Percentiles rank a stretch among this genome's conserved stretches.
Conservation (phyloP, 1,140 invertebrate genomes). For the Cherax destructor region DNA sequence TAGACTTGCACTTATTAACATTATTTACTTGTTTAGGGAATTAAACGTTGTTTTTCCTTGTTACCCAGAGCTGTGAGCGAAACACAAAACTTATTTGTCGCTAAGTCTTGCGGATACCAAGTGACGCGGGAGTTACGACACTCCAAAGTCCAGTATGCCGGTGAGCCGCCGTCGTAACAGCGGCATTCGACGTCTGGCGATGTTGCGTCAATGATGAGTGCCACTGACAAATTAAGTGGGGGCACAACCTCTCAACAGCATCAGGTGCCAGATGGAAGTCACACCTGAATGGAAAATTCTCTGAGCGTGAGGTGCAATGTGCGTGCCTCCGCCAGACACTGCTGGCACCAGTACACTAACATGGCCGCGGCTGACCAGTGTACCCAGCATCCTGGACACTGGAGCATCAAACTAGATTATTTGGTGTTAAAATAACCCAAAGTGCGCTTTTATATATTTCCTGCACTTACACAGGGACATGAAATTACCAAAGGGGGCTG, state of each 20-base stretch:
- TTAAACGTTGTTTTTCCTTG: background rate
- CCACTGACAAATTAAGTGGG: background rate
- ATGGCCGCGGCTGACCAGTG: too few relatives aligned
- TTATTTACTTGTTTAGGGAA: background rate
- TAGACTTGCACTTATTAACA: background rate
- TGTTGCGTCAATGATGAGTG: background rate
- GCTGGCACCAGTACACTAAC: too few relatives aligned
- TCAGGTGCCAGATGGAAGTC: too few relatives aligned
- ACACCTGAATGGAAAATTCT: too few relatives aligned
- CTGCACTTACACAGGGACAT: background rate
- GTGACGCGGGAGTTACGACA: too few relatives aligned
- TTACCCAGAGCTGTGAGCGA: conserved; percentile 31
- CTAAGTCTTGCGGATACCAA: background rate
- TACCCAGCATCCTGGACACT: background rate
- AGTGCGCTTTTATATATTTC: background rate
- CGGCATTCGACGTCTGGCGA: background rate
- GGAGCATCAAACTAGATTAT: background rate
- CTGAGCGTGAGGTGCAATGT: too few relatives aligned
- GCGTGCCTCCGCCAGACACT: too few relatives aligned
- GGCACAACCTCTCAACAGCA: too few relatives aligned
- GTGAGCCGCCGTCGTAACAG: background rate
- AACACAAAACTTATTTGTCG: conserved; percentile 30
- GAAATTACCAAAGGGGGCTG: background rate
- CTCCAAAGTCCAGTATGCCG: too few relatives aligned
- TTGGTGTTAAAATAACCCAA: too few relatives aligned